Evolutionary conservation across 2,888 invertebrate genomes (phyloP), one percentile per base, ranked within the genome.

Genomic region (Chelonus formosanus): DNA sequence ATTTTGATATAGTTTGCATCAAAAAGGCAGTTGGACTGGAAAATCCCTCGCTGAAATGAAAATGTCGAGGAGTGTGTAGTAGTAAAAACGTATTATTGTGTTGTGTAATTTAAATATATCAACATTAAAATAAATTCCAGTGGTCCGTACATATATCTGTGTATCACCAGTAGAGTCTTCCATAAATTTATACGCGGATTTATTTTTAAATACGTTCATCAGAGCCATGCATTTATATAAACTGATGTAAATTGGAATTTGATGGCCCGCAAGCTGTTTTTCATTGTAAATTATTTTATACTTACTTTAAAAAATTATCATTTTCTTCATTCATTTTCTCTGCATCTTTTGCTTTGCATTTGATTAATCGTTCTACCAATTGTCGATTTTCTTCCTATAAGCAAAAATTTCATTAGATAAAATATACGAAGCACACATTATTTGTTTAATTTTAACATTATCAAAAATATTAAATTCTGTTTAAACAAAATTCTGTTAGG

Each of bases 301-400:
- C 91, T 90, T 89, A 95, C 95, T 92, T 94, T 75, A 95, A 85
- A 83, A 94, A 93, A 82, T 92, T 92, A 84, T 98, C 98, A 86
- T 98, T 98, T 85, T 98, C 97, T 86, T 95, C 94, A 81, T 98
- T 98, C 89, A 98, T 90, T 85, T 92, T 92, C 79, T 98, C 97
- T 0, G 97, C 98, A 87, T 97, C 97, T 85, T 93, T 92, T 58
- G 94, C 91, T 86, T 98, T 98, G 82, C 95, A 92, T 74, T 92
- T 92, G 84, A 97, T 94, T 76, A 97, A 89, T 75, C 96, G 89
- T 73, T 96, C 94, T 66, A 96, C 88, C 72, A 97, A 86, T 71
- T 92, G 89, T 48, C 91, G 88, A 85, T 96, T 94, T 87, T 97
- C 96, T 80, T 92, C 93, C 92, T 96, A 87, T 70, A 90, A 89